Base-by-base conservation (phyloP, 2,113 vertebrate species). In the Dascyllus trimaculatus region DNA sequence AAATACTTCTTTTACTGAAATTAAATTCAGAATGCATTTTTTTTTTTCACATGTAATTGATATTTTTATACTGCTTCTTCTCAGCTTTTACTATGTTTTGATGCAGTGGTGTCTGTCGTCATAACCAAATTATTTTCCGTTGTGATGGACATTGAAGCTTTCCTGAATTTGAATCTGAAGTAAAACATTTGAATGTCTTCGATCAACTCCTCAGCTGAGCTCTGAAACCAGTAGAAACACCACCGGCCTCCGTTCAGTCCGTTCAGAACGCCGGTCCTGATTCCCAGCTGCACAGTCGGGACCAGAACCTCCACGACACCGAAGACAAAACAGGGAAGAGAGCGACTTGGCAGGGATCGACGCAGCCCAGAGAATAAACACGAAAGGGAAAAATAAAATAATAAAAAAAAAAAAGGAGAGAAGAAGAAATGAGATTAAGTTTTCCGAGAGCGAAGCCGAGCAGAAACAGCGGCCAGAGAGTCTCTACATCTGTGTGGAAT, bases 241-340 rank as follows among this genome's bases (percentile, higher is more conserved):
- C 25, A 11, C 53, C 40, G 15, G n/a, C 4, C 17, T 65, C 24
- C 21, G 25, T 14, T 73, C 14, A 67, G 10, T 0, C 11, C 54
- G 52, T 67, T 64, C 59, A 53, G 19, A 79, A 53, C 4, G 10
- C 18, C 51, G 4, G 68, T 74, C 90, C 90, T 90, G 90, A 91
- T 89, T 64, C 73, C 90, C 90, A 87, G 88, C 88, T 58, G 86
- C 82, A 85, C 90, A 91, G 62, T 70, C 82, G 11, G 78, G 62
- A 45, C 86, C 90, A 77, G 82, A 56, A 76, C 38, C 80, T 86
- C 85, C 88, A 75, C 19, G 2, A 74, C 51, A 75, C 77, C 8
- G 9, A 32, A 75, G 62, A 79, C 35, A 58, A 15, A 56, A 66
- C 29, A 8, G 14, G 40, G 14, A 15, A 64, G 35, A 71, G 21